Evolutionary conservation across 2,888 invertebrate species (phyloP), one percentile per base, ranked within the genome.

Genomic region (Pristionchus mayeri): DNA sequence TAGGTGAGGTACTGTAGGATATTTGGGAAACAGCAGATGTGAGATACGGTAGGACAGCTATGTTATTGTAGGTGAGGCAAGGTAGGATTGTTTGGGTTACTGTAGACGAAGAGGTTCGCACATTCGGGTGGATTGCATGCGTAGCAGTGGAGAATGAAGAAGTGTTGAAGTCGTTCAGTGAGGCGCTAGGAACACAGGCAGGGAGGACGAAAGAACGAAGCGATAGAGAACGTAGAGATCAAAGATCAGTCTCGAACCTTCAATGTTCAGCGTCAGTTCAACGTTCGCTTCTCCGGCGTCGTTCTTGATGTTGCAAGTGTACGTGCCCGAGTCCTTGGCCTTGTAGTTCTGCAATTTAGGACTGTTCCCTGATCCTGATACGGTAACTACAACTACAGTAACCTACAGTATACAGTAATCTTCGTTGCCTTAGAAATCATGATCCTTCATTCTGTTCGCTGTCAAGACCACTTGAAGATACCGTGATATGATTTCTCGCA

Each of bases 231-330:
- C 80, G 48, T 7, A 40, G 48, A 78, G 27, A 44, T 21, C 52
- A 52, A 37, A 80, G 40, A 71, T n/a, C 37, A 71, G 21, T 44
- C 37, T 13, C 95, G 95, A 94, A 97, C 97, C 97, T 96, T 98
- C 97, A 94, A 98, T 97, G 94, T 98, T 98, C 92, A 98, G 95
- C 90, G 98, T 98, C 88, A 98, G 95, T 94, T 98, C 98, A 87
- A 98, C 98, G 93, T 98, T 98, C 89, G 98, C 95, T 95, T 98
- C 98, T 91, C 98, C 99, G 93, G 97, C 95, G 93, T 96, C 95
- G 94, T 98, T 98, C 94, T 97, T 98, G 92, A 98, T 97, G 93
- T 97, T 97, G 94, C 98, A 98, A 94, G 98, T 98, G 95, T 99
- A 99, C 87, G 98, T 95, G 90, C 98, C 98, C 84, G 91, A 91